phyloP scores from a whole-genome alignment of 2,888 invertebrate species.

The Limnephilus lunatus region DNA sequence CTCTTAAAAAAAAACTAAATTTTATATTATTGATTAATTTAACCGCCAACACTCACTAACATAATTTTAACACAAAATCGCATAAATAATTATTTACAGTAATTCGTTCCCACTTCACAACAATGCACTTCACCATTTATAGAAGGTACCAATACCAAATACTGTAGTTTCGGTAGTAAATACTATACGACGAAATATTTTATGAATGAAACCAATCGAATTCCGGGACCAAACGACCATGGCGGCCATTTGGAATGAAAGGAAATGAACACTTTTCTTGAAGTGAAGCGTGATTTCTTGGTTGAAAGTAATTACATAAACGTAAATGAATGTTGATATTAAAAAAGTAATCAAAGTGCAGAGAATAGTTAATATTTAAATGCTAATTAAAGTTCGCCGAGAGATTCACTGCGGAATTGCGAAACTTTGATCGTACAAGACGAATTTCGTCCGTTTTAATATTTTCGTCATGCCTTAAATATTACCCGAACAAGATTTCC shows the following conservation, averaged over 20 bases:
- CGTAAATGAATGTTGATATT: neutral
- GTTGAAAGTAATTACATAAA: neutral
- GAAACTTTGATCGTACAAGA: slow-evolving; percentile 33
- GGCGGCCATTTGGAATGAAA: neutral
- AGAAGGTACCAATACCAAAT: too few relatives aligned
- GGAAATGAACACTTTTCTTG: neutral
- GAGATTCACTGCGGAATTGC: slow-evolving; percentile 33
- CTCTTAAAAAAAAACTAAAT: too few relatives aligned
- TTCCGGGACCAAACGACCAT: neutral
- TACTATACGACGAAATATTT: neutral
- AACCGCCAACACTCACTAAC: too few relatives aligned
- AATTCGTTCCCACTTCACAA: too few relatives aligned
- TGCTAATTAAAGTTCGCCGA: slow-evolving; percentile 43
- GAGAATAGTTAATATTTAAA: slow-evolving; percentile 35
- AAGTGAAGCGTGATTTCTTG: neutral
- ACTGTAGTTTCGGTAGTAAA: too few relatives aligned
- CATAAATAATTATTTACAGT: too few relatives aligned
- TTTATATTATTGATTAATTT: too few relatives aligned
- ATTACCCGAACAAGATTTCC: slow-evolving; percentile 46
- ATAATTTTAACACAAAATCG: too few relatives aligned
- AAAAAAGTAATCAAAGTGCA: slow-evolving; percentile 41
- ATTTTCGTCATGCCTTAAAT: slow-evolving; percentile 49
- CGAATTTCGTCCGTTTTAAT: slow-evolving; percentile 42
- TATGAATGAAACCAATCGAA: neutral
- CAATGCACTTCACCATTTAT: too few relatives aligned